Percentiles rank a stretch among this genome's conserved stretches.
These are phyloP conservation scores for Cricetomys ansorgei DNA, from an alignment of 2,113 vertebrate species.

Conservation along the genomic window DNA sequence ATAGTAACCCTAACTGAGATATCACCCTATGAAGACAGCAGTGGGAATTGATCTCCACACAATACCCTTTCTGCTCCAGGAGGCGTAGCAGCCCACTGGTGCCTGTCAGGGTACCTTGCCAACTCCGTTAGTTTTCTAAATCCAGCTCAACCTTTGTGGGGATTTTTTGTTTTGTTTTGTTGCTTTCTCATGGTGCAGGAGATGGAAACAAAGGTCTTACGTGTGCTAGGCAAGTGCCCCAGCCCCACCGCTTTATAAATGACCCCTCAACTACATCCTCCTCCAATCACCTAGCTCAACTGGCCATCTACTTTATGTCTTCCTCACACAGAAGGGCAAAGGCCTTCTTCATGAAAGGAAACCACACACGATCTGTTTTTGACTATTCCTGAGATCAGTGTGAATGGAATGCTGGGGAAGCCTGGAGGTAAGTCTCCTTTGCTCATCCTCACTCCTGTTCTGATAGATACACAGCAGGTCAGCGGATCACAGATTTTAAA, in stretches of 20 bases:
- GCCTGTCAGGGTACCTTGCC: background rate
- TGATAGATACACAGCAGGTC: background rate
- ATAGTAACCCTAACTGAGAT: background rate
- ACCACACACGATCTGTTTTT: background rate
- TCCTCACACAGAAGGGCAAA: background rate
- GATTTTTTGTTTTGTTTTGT: background rate
- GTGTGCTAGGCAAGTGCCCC: background rate
- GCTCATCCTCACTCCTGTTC: background rate
- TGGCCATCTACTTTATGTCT: background rate
- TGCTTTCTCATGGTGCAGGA: background rate
- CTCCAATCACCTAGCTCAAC: background rate
- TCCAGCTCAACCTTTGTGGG: background rate
- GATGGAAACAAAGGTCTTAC: background rate
- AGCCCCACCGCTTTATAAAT: background rate
- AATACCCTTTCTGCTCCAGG: background rate
- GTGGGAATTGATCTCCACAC: background rate
- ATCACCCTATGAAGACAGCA: background rate
- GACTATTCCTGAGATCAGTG: background rate
- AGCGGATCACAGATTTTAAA: background rate
- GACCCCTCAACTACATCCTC: background rate
- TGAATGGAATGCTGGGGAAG: background rate
- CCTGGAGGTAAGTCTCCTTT: background rate
- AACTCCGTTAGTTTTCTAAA: background rate
- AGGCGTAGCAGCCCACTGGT: accelerated
- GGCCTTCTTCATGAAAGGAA: constrained; percentile 46